These are phyloP conservation scores for Nyctereutes procyonoides DNA, from an alignment of 2,113 vertebrate genomes.

Conservation along the genomic window DNA sequence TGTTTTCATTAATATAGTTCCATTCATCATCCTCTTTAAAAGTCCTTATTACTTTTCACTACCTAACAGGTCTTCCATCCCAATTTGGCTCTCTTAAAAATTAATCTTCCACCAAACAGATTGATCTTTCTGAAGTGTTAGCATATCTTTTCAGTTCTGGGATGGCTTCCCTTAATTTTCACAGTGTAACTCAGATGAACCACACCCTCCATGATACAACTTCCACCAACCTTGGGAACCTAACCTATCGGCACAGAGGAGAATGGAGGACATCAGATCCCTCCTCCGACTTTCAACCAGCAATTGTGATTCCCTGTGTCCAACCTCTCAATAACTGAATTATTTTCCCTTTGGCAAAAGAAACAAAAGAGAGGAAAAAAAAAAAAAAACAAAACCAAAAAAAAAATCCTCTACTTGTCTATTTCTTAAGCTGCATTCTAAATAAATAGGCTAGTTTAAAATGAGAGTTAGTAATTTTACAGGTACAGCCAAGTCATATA, in stretches of 20 bases:
- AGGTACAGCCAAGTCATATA: background rate
- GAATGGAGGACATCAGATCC: background rate
- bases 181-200: background rate
- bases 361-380: too few species aligned
- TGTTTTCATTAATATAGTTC: background rate
- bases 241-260: background rate
- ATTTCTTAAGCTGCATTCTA: background rate
- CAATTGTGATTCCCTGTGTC: background rate
- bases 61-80: background rate
- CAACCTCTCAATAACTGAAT: background rate
- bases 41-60: background rate
- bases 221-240: background rate
- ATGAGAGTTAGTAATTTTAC: background rate
- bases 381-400: background rate
- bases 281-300: background rate
- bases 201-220: background rate
- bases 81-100: background rate
- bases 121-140: background rate
- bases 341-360: background rate
- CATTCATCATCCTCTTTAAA: background rate
- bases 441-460: constrained; percentile 27
- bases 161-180: background rate
- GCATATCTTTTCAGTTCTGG: background rate
- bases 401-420: background rate
- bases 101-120: background rate